Evolutionary conservation across 2,113 vertebrate species (phyloP).

Genomic region (Spea bombifrons): DNA sequence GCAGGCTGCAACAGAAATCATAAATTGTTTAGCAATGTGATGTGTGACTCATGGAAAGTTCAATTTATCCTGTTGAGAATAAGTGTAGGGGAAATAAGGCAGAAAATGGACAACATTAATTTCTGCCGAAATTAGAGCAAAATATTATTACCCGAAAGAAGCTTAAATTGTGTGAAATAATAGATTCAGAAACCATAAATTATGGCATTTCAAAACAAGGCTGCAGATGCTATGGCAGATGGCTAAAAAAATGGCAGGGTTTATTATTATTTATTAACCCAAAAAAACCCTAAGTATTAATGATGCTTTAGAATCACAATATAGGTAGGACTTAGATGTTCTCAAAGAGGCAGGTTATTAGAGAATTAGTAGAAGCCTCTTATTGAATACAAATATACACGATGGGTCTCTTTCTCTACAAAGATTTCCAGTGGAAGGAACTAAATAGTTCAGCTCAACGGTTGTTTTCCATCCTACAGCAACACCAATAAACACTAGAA

Average conservation of each 20-base stretch:
- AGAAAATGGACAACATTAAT: conserved; percentile 8
- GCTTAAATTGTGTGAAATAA: conserved; percentile 1
- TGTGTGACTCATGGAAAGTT: conserved; percentile 13
- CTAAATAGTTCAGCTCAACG: too few species aligned
- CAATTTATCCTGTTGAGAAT: conserved; percentile 5
- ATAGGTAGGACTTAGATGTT: too few species aligned
- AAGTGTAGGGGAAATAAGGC: not conserved
- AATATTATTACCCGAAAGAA: not conserved
- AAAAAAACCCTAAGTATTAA: too few species aligned
- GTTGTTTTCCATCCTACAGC: too few species aligned
- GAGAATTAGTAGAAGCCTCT: too few species aligned
- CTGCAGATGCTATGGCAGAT: conserved; percentile 8
- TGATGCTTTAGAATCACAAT: too few species aligned
- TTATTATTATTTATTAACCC: too few species aligned
- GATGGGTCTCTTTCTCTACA: too few species aligned
- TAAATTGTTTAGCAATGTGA: not conserved
- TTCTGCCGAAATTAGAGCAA: not conserved
- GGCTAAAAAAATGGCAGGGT: not conserved
- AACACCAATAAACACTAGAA: too few species aligned
- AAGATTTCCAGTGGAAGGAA: too few species aligned
- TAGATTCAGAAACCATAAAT: conserved; percentile 3
- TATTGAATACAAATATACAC: too few species aligned
- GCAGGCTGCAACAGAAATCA: not conserved
- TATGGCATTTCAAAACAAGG: conserved; percentile 11
- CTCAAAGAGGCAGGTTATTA: too few species aligned